Conservation (phyloP, 1,140 invertebrate species). For the Subanguina moxae region DNA sequence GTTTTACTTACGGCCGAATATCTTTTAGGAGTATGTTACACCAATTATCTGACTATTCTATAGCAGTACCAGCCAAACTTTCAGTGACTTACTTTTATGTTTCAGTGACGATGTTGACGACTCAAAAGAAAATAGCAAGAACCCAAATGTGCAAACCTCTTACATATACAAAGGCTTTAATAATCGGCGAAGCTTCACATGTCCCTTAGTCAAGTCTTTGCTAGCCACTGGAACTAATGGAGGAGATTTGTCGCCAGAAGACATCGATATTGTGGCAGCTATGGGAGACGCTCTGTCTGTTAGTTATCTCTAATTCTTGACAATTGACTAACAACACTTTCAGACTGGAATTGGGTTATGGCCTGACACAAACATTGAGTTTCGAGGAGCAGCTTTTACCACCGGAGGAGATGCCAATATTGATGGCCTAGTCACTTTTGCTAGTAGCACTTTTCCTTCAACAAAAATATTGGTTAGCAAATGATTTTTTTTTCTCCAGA, state of each 20-base stretch:
- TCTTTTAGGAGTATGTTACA: too few relatives aligned
- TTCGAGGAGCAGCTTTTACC: slow-evolving; percentile 56
- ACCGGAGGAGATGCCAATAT: slow-evolving; percentile 56
- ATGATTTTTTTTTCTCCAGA: too few relatives aligned
- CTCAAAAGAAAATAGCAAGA: slow-evolving; percentile 1
- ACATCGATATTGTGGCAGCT: slow-evolving; percentile 46
- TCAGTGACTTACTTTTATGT: too few relatives aligned
- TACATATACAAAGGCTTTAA: slow-evolving; percentile 38
- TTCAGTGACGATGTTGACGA: slow-evolving; percentile 9
- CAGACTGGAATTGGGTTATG: slow-evolving; percentile 53
- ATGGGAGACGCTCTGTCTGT: slow-evolving; percentile 44
- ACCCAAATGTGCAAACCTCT: slow-evolving; percentile 6
- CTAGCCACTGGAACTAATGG: slow-evolving; percentile 37
- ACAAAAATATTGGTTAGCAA: too few relatives aligned
- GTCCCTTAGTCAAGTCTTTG: slow-evolving; percentile 39
- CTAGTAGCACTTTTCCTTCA: slow-evolving; percentile 15
- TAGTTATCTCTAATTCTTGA: slow-evolving; percentile 20
- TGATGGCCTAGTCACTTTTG: slow-evolving; percentile 46
- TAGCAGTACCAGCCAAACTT: too few relatives aligned
- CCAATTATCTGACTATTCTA: too few relatives aligned
- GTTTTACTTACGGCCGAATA: too few relatives aligned
- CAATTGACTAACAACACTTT: slow-evolving; percentile 16
- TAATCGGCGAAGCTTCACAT: slow-evolving; percentile 38
- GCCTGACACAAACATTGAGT: slow-evolving; percentile 51
- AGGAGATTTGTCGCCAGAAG: slow-evolving; percentile 42